Base-by-base conservation (phyloP, 2,797 vertebrate genomes). In the Carduelis carduelis region DNA sequence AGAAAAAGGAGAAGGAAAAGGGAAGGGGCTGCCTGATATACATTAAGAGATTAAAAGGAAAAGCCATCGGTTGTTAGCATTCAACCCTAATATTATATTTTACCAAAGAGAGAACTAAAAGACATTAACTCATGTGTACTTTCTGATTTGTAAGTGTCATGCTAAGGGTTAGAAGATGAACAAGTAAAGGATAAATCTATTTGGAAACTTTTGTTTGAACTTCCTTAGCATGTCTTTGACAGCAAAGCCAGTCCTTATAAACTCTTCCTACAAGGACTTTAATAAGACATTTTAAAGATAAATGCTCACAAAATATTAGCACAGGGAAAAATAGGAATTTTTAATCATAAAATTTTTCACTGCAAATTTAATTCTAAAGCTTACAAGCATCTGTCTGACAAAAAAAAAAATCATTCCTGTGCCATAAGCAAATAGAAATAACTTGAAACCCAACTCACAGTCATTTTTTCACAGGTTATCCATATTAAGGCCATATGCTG, bases 181-280 rank as follows among this genome's bases (percentile, higher is more conserved):
- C 86, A 90, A 96, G 90, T 69, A 94, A 94, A 94, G 90, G 90
- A 96, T 95, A 93, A 90, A 93, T 94, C 92, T 94, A 87, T 95
- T 93, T 94, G 92, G 75, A 92, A 95, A 93, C 56, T 95, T 91
- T 43, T 90, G 53, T 94, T 95, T 96, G 92, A 96, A 96, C 75
- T 95, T 96, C 75, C 60, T 94, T 93, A 96, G 52, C 34, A 64
- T 82, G 77, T 77, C 95, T 96, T 93, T 95, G 88, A 87, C 60
- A 85, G 89, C 65, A 93, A 95, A 95, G 82, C 68, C 71, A 61
- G 53, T 81, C 91, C 87, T 94, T 75, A 96, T 87, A 95, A 94
- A 92, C 63, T 93, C 89, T 87, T 87, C 60, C 78, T 71, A 47
- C 82, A 81, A 92, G 35, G 87, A 92, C 79, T 95, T 95, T 85